phyloP scores from a whole-genome alignment of 2,113 vertebrate species.

The Suricata suricatta region DNA sequence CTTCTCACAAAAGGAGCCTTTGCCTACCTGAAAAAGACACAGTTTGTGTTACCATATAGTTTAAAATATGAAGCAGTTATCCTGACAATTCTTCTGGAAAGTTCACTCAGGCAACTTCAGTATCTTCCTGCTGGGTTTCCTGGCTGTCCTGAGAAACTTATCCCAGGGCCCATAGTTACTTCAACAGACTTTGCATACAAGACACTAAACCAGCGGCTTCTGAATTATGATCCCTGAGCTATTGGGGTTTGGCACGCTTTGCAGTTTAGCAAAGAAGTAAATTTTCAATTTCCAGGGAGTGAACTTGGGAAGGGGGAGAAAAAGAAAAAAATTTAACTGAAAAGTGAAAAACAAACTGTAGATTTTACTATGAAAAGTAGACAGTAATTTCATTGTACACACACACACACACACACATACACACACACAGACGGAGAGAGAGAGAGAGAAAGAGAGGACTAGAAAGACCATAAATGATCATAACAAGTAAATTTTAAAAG shows the following conservation, averaged over 20 bases:
- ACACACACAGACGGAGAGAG: neutral
- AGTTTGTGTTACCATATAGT: neutral
- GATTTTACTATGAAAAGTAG: constrained; percentile 51
- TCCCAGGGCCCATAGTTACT: constrained; percentile 58
- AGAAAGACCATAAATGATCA: neutral
- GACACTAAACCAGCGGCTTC: constrained; percentile 62
- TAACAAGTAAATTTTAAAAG: too few species aligned
- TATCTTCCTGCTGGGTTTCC: constrained; percentile 69
- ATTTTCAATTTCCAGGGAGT: constrained; percentile 70
- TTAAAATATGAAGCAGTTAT: constrained; percentile 24
- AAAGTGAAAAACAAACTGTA: constrained; percentile 59
- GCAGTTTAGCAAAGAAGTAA: constrained; percentile 67
- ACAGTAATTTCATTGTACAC: constrained; percentile 56
- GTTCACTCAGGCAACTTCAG: constrained; percentile 40
- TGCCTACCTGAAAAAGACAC: constrained; percentile 42
- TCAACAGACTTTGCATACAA: constrained; percentile 47
- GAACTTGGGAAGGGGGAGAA: constrained; percentile 37
- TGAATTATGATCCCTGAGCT: constrained; percentile 76
- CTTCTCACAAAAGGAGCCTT: neutral
- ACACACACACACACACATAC: too few species aligned
- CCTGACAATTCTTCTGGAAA: neutral
- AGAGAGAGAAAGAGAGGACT: neutral
- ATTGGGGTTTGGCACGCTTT: constrained; percentile 67
- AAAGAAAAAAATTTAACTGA: constrained; percentile 63
- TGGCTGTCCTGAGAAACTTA: constrained; percentile 56